Percentiles rank a stretch among this genome's conserved stretches.
These are phyloP conservation scores for Nesospiza acunhae DNA, from an alignment of 2,113 vertebrate genomes.

Conservation along the genomic window DNA sequence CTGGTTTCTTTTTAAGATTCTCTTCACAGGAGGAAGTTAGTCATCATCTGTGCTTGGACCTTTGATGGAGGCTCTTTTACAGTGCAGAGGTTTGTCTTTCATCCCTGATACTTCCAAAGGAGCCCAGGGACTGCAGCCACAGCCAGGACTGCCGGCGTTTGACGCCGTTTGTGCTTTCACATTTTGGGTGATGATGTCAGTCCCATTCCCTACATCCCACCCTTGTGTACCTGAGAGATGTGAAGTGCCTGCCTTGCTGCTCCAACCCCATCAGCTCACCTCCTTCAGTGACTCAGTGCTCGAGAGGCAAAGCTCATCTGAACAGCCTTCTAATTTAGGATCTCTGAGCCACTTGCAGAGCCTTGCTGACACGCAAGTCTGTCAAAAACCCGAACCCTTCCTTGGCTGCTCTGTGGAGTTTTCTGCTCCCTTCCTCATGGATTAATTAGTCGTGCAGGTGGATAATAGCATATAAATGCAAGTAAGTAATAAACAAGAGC, in stretches of 20 bases:
- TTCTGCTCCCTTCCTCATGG: background rate
- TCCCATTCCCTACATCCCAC: background rate
- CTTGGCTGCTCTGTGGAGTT: background rate
- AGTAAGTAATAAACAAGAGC: background rate
- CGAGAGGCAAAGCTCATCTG: background rate
- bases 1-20: background rate
- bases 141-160: fast-evolving
- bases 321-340: background rate
- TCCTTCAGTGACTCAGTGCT: background rate
- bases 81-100: background rate
- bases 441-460: background rate
- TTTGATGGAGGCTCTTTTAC: background rate
- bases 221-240: background rate
- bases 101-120: background rate
- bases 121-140: background rate
- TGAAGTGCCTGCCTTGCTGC: background rate
- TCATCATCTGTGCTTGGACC: background rate
- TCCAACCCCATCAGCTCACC: background rate
- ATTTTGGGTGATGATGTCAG: background rate
- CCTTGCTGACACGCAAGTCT: background rate
- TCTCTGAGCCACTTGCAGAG: background rate
- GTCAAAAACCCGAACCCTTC: background rate
- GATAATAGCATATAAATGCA: background rate
- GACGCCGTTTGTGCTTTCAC: background rate
- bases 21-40: background rate